Conservation (phyloP, 2,113 vertebrate genomes). For the Ia io region DNA sequence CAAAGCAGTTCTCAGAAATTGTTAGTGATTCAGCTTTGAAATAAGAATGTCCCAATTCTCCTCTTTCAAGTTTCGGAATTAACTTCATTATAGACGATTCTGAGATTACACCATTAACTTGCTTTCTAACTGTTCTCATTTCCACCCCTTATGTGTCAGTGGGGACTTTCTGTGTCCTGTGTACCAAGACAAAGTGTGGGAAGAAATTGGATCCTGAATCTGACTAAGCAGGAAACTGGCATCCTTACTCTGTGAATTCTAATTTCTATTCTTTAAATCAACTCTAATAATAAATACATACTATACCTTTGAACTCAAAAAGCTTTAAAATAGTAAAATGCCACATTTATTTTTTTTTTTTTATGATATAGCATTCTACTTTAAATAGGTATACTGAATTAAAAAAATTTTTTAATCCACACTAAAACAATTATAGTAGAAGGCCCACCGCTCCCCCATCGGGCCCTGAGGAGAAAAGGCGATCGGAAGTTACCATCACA, state of each 20-base stretch:
- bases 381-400: slow-evolving; percentile 7
- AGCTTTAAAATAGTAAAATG: background rate
- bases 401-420: background rate
- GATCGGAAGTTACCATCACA: background rate
- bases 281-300: slow-evolving; percentile 1
- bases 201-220: background rate
- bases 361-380: background rate
- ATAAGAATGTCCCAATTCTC: background rate
- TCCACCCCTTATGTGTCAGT: background rate
- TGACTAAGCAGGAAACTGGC: background rate
- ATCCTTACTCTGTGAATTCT: slow-evolving; percentile 14
- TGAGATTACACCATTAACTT: background rate
- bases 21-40: slow-evolving; percentile 8
- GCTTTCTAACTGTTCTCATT: background rate
- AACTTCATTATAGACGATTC: background rate
- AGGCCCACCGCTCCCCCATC: fast-evolving
- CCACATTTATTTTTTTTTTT: slow-evolving; percentile 10
- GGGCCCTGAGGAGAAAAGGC: background rate
- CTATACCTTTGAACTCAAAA: background rate
- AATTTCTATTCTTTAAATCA: background rate
- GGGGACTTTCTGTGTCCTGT: background rate
- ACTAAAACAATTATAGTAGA: background rate
- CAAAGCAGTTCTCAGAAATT: slow-evolving; percentile 15
- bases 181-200: background rate
- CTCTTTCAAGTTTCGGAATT: background rate